Percentiles rank a stretch among this genome's conserved stretches.
Conservation (phyloP, 2,113 vertebrate genomes). For the Phylloscopus trochilus region DNA sequence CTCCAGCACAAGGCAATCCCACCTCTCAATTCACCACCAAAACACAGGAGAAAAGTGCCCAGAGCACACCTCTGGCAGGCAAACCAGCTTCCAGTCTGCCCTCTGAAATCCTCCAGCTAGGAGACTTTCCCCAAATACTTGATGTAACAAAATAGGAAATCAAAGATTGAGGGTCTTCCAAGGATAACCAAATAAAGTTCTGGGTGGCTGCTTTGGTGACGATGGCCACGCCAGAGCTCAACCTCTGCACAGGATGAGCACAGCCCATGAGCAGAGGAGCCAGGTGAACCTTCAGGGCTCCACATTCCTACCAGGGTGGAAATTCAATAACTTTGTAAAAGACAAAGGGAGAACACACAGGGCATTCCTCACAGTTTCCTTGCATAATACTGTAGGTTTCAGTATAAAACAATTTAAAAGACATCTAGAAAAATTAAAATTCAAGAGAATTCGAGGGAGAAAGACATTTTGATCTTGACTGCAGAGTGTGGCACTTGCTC, state of each 20-base stretch:
- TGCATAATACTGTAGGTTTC: fast-evolving
- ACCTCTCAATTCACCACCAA: background rate
- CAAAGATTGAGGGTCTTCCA: background rate
- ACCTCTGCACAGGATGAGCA: background rate
- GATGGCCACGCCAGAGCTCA: background rate
- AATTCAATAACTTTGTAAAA: background rate
- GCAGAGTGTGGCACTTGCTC: background rate
- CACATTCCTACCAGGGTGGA: background rate
- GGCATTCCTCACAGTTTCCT: background rate
- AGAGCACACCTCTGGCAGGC: background rate
- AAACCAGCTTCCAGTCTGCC: background rate
- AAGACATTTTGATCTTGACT: background rate
- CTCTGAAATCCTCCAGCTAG: background rate
- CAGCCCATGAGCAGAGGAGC: background rate
- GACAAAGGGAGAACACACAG: background rate
- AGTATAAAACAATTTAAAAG: background rate
- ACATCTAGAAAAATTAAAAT: background rate
- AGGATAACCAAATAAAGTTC: background rate
- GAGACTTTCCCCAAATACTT: background rate
- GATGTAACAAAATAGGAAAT: background rate
- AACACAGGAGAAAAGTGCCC: background rate
- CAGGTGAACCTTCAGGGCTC: background rate
- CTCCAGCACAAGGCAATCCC: background rate
- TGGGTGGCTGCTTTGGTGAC: background rate
- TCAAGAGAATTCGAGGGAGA: background rate